A percentile compares a stretch with the other conserved stretches of the same genome.
phyloP scores from a whole-genome alignment of 2,797 vertebrate species.

The Brachyalestes nurse region DNA sequence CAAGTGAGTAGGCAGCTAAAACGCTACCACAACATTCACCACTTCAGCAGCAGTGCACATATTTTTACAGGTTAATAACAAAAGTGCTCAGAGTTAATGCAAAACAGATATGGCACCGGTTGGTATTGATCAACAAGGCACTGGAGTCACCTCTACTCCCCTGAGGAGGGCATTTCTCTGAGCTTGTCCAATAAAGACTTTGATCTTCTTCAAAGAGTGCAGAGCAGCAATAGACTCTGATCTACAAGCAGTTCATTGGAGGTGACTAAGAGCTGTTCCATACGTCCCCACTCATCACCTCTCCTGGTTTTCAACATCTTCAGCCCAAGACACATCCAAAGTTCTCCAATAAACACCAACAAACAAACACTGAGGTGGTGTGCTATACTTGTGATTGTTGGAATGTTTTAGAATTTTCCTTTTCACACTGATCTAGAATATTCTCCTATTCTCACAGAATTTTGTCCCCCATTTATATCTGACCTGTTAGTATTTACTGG shows the following conservation, averaged over 20 bases:
- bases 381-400: background rate
- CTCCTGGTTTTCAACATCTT: background rate
- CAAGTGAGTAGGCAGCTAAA: slow-evolving; percentile 85
- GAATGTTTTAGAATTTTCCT: background rate
- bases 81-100: slow-evolving; percentile 73
- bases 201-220: slow-evolving; percentile 48
- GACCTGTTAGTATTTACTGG: too few species aligned
- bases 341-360: background rate
- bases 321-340: background rate
- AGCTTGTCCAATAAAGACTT: slow-evolving; percentile 37
- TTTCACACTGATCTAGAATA: background rate
- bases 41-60: slow-evolving; percentile 71
- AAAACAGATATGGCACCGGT: slow-evolving; percentile 78
- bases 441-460: too few species aligned
- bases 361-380: background rate
- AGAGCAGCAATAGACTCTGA: slow-evolving; percentile 18
- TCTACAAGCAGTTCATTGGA: slow-evolving; percentile 7
- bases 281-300: slow-evolving; percentile 59
- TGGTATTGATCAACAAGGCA: slow-evolving; percentile 84
- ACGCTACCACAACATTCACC: slow-evolving; percentile 85
- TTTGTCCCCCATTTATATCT: background rate
- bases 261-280: background rate
- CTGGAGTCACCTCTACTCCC: slow-evolving; percentile 58
- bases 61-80: slow-evolving; percentile 73
- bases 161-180: slow-evolving; percentile 40